Conservation (phyloP, 2,888 invertebrate species). For the Aporophyla lueneburgensis region DNA sequence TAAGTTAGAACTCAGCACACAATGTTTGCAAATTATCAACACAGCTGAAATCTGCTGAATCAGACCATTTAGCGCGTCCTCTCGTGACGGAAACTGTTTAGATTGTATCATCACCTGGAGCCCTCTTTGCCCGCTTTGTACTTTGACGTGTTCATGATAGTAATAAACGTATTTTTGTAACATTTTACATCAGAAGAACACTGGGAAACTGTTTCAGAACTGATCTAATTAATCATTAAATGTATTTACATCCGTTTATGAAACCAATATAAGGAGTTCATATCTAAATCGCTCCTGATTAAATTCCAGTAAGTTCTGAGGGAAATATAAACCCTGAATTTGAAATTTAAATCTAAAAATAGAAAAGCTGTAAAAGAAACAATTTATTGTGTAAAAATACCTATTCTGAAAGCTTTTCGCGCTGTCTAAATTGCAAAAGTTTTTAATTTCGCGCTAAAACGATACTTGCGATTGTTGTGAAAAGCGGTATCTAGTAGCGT, state of each 20-base stretch:
- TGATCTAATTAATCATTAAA: background rate
- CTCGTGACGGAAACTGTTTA: slow-evolving; percentile 59
- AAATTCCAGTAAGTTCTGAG: background rate
- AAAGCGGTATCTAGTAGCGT: slow-evolving; percentile 84
- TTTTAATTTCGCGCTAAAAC: slow-evolving; percentile 18
- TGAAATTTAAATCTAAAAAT: background rate
- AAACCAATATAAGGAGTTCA: background rate
- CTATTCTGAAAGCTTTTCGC: background rate
- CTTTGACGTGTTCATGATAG: slow-evolving; percentile 22
- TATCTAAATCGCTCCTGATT: background rate
- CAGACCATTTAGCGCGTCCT: slow-evolving; percentile 65
- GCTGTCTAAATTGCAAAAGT: background rate
- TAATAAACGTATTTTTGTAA: slow-evolving; percentile 27
- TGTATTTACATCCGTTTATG: background rate
- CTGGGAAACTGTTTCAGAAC: background rate
- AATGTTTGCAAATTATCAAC: slow-evolving; percentile 73
- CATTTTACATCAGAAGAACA: background rate
- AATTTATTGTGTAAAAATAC: background rate
- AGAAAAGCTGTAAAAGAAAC: background rate
- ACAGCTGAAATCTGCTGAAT: slow-evolving; percentile 64
- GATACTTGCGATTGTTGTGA: slow-evolving; percentile 32
- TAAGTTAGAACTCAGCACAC: slow-evolving; percentile 78
- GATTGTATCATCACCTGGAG: slow-evolving; percentile 54
- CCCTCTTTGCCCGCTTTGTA: slow-evolving; percentile 57
- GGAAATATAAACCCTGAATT: background rate